phyloP scores from a whole-genome alignment of 2,113 vertebrate species.

The Nothocercus nigrocapillus region DNA sequence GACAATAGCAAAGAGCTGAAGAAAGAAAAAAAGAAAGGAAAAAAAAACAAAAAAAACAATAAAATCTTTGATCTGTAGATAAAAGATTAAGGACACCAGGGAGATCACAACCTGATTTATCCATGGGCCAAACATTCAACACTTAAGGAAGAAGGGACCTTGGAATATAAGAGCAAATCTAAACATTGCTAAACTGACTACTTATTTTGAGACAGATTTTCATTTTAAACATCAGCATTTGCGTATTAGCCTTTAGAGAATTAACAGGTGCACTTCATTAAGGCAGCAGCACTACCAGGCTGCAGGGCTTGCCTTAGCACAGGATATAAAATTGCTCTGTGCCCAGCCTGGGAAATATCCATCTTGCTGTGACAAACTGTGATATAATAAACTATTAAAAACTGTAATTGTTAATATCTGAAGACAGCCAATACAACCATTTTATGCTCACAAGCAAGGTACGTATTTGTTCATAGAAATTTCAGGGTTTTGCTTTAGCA shows the following conservation, averaged over 20 bases:
- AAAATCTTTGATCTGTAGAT: too few species aligned
- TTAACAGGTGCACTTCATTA: not conserved
- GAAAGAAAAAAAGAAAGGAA: not conserved
- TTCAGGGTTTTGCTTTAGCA: not conserved
- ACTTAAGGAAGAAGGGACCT: not conserved
- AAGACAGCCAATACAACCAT: not conserved
- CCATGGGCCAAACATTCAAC: fast-evolving
- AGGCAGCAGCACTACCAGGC: not conserved
- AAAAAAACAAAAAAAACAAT: too few species aligned
- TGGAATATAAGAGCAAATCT: not conserved
- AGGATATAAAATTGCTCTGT: not conserved
- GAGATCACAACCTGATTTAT: fast-evolving
- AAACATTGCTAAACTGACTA: not conserved
- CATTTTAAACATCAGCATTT: not conserved
- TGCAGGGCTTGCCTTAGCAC: fast-evolving
- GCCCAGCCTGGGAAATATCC: not conserved
- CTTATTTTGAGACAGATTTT: not conserved
- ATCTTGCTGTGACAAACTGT: not conserved
- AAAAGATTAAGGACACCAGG: not conserved
- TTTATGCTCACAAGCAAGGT: not conserved
- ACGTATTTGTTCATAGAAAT: not conserved
- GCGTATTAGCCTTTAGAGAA: fast-evolving
- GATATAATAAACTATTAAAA: not conserved
- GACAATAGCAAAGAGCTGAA: not conserved
- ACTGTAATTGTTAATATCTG: not conserved